Conservation (phyloP, 1,140 invertebrate genomes). For the Chelonus insularis region DNA sequence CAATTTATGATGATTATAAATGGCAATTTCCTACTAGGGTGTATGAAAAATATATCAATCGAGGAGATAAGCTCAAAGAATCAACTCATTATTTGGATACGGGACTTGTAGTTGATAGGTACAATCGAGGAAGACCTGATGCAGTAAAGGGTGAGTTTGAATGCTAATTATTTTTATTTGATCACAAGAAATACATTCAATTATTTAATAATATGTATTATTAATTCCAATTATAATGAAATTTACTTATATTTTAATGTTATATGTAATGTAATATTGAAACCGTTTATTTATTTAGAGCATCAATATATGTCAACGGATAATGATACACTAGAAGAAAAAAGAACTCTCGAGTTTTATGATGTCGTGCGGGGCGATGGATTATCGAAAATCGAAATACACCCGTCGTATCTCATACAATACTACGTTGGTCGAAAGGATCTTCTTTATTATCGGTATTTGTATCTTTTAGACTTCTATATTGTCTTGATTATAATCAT, state of each 20-base stretch:
- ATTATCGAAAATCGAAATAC: conserved; percentile 65
- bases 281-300: conserved; percentile 60
- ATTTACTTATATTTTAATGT: not conserved
- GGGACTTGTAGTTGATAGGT: conserved; percentile 67
- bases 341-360: conserved; percentile 72
- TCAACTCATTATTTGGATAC: conserved; percentile 65
- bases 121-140: conserved; percentile 70
- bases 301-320: conserved; percentile 64
- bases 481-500: conserved; percentile 16
- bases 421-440: conserved; percentile 69
- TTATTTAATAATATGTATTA: too few relatives aligned
- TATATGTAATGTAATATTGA: not conserved
- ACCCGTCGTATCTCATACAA: conserved; percentile 65
- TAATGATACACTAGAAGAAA: conserved; percentile 60
- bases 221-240: not conserved
- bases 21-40: conserved; percentile 64
- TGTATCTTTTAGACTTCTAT: not conserved
- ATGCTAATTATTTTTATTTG: not conserved
- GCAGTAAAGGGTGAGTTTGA: conserved; percentile 64
- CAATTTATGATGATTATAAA: conserved; percentile 70
- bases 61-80: conserved; percentile 69
- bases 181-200: not conserved
- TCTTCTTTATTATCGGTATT: conserved; percentile 61
- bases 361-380: conserved; percentile 69
- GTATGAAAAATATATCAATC: conserved; percentile 73